phyloP scores from a whole-genome alignment of 2,797 vertebrate species.

The Dermochelys coriacea region DNA sequence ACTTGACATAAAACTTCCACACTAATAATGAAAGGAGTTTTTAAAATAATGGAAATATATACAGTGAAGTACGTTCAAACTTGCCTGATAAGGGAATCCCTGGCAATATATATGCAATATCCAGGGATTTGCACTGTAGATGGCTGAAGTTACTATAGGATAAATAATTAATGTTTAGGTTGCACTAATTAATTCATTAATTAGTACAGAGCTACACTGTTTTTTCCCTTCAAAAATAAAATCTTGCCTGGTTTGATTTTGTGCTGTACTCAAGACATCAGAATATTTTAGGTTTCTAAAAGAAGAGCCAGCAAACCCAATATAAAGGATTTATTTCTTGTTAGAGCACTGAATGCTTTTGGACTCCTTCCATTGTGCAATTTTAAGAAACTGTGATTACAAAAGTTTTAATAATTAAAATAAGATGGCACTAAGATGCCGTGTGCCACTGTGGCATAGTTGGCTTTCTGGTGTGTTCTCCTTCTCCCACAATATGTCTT shows the following conservation, averaged over 20 bases:
- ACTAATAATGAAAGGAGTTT: background rate
- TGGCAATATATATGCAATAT: background rate
- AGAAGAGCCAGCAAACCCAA: background rate
- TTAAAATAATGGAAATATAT: background rate
- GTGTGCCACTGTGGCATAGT: background rate
- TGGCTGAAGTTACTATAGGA: constrained; percentile 30
- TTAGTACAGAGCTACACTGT: constrained; percentile 5
- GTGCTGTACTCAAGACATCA: background rate
- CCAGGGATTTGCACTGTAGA: constrained; percentile 2
- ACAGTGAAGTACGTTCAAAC: background rate
- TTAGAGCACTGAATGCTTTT: background rate
- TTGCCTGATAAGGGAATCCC: background rate
- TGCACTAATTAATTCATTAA: constrained; percentile 45
- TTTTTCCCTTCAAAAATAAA: constrained; percentile 16
- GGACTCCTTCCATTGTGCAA: background rate
- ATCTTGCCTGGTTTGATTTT: background rate
- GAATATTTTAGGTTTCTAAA: background rate
- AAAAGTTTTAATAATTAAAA: background rate
- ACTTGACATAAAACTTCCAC: accelerated
- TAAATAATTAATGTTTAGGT: constrained; percentile 64
- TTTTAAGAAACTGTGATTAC: background rate
- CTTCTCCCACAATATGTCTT: background rate
- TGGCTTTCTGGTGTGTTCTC: background rate
- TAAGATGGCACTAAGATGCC: background rate
- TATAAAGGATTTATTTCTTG: accelerated